Percentiles rank a stretch among this genome's conserved stretches.
Conservation (phyloP, 1,140 invertebrate genomes). For the Drosophila mayri region DNA sequence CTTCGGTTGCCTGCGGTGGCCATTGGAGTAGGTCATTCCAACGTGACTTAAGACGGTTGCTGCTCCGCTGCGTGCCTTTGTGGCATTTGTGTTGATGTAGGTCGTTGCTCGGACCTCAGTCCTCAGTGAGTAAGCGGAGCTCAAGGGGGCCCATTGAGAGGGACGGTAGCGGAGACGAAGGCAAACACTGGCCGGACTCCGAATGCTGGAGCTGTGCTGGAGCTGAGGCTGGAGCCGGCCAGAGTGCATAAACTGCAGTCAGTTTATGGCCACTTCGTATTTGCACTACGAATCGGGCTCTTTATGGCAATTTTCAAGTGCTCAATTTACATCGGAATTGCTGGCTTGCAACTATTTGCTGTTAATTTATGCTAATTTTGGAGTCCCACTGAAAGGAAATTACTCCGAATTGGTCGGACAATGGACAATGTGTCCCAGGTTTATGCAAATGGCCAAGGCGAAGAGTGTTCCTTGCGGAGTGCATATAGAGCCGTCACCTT, state of each 20-base stretch:
- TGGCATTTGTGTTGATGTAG: slow-evolving; percentile 72
- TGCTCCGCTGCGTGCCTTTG: slow-evolving; percentile 60
- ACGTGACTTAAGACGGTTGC: slow-evolving; percentile 62
- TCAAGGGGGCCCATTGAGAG: slow-evolving; percentile 12
- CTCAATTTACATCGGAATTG: slow-evolving; percentile 77
- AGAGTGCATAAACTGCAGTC: slow-evolving; percentile 70
- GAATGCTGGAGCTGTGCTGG: slow-evolving; percentile 20
- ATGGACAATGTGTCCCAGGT: slow-evolving; percentile 19
- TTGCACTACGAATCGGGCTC: slow-evolving; percentile 67
- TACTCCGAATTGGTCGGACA: slow-evolving; percentile 39
- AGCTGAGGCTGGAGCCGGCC: slow-evolving; percentile 38
- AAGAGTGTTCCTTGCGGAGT: slow-evolving; percentile 2
- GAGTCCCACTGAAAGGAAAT: slow-evolving; percentile 41
- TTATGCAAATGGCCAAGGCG: slow-evolving; percentile 6
- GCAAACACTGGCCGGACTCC: slow-evolving; percentile 28
- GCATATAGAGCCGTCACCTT: slow-evolving; percentile 4
- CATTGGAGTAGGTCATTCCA: slow-evolving; percentile 66
- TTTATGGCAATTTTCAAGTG: slow-evolving; percentile 66
- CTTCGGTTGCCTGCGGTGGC: slow-evolving; percentile 27
- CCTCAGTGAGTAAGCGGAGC: slow-evolving; percentile 21
- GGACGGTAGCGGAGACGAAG: slow-evolving; percentile 48
- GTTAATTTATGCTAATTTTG: slow-evolving; percentile 76
- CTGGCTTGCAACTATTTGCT: slow-evolving; percentile 47
- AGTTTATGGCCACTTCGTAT: slow-evolving; percentile 79
- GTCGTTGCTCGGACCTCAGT: slow-evolving; percentile 58